A percentile compares a stretch with the other conserved stretches of the same genome.
phyloP scores from a whole-genome alignment of 1,140 invertebrate species.

The Scylla paramamosain region DNA sequence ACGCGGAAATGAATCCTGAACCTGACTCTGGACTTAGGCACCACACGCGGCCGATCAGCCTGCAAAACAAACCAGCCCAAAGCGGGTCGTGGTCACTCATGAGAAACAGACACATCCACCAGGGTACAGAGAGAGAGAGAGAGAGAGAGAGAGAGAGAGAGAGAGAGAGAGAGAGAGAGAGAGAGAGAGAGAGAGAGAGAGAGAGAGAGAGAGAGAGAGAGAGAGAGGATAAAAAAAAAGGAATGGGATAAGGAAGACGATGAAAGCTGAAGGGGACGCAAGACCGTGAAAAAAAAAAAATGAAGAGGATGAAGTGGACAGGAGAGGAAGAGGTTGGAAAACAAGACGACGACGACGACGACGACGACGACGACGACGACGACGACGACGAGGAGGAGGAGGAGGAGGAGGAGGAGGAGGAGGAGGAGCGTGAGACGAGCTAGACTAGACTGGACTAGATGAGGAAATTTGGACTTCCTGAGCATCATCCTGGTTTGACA shows the following conservation, averaged over 20 bases:
- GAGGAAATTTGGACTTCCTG: neutral
- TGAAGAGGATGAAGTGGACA: neutral
- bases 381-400: neutral
- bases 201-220: too few relatives aligned
- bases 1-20: conserved; percentile 40
- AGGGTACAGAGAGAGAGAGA: too few relatives aligned
- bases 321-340: neutral
- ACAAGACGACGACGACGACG: neutral
- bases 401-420: neutral
- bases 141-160: neutral
- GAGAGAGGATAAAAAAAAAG: neutral
- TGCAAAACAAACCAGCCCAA: conserved; percentile 21
- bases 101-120: conserved; percentile 23
- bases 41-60: neutral
- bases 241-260: too few relatives aligned
- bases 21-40: conserved; percentile 10
- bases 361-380: neutral
- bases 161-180: neutral
- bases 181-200: too few relatives aligned
- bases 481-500: neutral
- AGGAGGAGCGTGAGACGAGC: neutral
- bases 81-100: conserved; percentile 26
- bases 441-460: too few relatives aligned
- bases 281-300: too few relatives aligned
- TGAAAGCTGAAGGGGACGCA: too few relatives aligned